Evolutionary conservation across 2,797 vertebrate species (phyloP), one percentile per base, ranked within the genome.

Genomic region (Benthosema pterotum): DNA sequence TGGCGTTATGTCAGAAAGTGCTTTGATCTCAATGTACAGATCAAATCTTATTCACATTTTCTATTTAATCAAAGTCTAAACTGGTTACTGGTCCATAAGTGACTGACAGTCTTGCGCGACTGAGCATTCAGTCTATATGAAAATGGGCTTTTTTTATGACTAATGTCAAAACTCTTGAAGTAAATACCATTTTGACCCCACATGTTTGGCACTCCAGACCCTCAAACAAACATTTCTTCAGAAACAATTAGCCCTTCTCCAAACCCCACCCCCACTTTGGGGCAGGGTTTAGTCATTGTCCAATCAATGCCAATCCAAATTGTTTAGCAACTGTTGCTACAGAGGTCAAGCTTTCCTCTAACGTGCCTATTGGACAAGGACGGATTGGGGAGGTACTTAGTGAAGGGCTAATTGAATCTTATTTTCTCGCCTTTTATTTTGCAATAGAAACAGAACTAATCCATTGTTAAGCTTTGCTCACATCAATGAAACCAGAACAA

Each of bases 151-250:
- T 15, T n/a, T n/a, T 45, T 25, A 14, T 9, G 19, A 32, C 16
- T 5, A 17, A 16, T 56, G 15, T n/a, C 11, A 16, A 38, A 38
- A 9, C 32, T 45, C 9, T 57, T 13, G 17, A 14, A 57, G 13
- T 38, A 38, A 42, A 57, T 43, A 79, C 82, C 86, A 69, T 66
- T 76, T 60, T 67, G 63, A 69, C 66, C 53, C 52, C 48, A 79
- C 67, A 73, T 50, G 49, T 89, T 86, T 86, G 82, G 82, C 83
- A 83, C 80, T 67, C 49, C 4, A 51, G 15, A 7, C n/a, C 19
- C 11, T 2, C 16, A 38, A 67, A 64, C 66, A 63, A 65, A 63
- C 52, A 65, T 5, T 48, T 51, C 55, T 46, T 22, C 54, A 46
- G 2, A 28, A 46, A 79, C 66, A 45, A 54, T n/a, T n/a, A n/a